These are phyloP conservation scores for zebrafish (Danio rerio) DNA, from an alignment of 2,113 vertebrate genomes.

Conservation along the genomic window GRCz12tu NC_133180.1:38723501-38724000, in stretches of 20 bases:
- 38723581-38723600: no score
- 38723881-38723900: not conserved
- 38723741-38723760: not conserved
- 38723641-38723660: conserved; percentile 74
- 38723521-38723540: no score
- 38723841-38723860: conserved; percentile 64
- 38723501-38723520: no score
- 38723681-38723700: conserved; percentile 61
- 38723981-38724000: conserved; percentile 63
- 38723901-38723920: not conserved
- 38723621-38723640: conserved; percentile 70
- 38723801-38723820: conserved; percentile 64
- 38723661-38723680: conserved; percentile 70
- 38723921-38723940: conserved; percentile 66
- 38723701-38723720: conserved; percentile 32
- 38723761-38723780: conserved; percentile 64
- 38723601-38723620: not conserved
- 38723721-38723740: not conserved
- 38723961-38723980: conserved; percentile 68
- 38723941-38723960: conserved; percentile 70
- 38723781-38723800: conserved; percentile 70
- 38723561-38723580: no score
- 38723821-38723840: conserved; percentile 66
- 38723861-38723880: not conserved
- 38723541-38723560: no score